Evolutionary conservation across 2,888 invertebrate species (phyloP).

Genomic region (Microctonus brassicae): DNA sequence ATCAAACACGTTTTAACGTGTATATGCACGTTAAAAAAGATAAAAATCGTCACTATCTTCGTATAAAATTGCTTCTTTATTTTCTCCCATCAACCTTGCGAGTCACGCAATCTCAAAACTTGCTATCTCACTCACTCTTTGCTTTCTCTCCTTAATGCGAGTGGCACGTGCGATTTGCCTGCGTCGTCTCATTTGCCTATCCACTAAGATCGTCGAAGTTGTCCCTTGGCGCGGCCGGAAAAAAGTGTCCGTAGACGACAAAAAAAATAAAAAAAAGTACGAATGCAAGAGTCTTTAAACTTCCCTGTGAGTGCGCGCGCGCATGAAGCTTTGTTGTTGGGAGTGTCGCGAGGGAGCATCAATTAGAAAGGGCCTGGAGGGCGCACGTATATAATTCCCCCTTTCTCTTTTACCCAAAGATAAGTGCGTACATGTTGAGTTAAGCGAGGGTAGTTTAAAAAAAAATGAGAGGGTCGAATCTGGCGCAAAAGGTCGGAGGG

Average conservation of each 20-base stretch:
- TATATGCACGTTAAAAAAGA: background rate
- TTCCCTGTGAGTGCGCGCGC: constrained; percentile 8
- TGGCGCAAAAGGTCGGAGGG: constrained; percentile 3
- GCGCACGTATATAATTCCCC: constrained; percentile 17
- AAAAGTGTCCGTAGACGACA: constrained; percentile 35
- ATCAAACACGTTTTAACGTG: too few species aligned
- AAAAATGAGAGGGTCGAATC: constrained; percentile 22
- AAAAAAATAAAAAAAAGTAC: constrained; percentile 1
- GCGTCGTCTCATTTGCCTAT: constrained; percentile 45
- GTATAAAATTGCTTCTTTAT: background rate
- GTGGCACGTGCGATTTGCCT: constrained; percentile 39
- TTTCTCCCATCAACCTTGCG: constrained; percentile 21
- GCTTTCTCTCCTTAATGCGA: background rate
- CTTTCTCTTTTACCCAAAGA: constrained; percentile 29
- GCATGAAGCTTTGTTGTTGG: constrained; percentile 30
- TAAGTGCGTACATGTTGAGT: constrained; percentile 46
- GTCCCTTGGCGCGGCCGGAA: constrained; percentile 28
- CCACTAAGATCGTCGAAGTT: constrained; percentile 41
- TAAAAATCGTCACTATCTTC: background rate
- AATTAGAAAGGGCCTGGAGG: constrained; percentile 44
- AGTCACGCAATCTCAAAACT: constrained; percentile 39
- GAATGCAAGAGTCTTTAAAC: constrained; percentile 23
- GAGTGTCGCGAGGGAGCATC: constrained; percentile 45
- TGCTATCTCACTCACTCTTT: constrained; percentile 49
- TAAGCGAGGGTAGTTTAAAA: constrained; percentile 42